Base-by-base conservation (phyloP, 1,140 invertebrate genomes). In the Trichoplusia ni region DNA sequence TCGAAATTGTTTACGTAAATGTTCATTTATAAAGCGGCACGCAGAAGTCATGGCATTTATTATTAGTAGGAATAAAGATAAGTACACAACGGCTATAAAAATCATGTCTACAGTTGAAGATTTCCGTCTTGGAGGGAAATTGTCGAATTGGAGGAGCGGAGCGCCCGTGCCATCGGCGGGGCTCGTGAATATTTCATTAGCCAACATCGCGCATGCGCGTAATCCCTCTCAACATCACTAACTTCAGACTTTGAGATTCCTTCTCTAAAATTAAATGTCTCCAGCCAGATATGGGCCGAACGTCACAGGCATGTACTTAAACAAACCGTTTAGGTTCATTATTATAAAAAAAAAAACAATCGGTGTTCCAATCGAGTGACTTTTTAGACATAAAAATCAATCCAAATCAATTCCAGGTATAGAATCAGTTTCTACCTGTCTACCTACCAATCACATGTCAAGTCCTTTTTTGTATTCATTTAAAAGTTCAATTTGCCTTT, bases 111-210 rank as follows among this genome's bases (percentile, higher is more conserved):
- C 46, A 47, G 33, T 46, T 40, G 33, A 51, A 64, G 47, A 53
- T 64, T 44, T 40, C 46, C 44, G 46, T 54, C 35, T 54, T 37
- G 29, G 19, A 53, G 27, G 33, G 49, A 38, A 64, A 44, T 64
- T 35, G 61, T 64, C 61, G 47, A 64, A 54, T 54, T 35, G 37
- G 4, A 64, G 61, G 19, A 35, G 49, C 40, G 27, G 8, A 49
- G 31, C 33, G 19, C 38, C 56, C 40, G 38, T 61, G 40, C 38
- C 49, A 49, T 54, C 42, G 51, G 31, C 53, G 51, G 33, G 16
- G 14, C 13, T 59, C 14, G 27, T 65, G 49, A 65, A 69, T 65
- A 69, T 69, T 69, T 61, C 35, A 69, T 61, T 54, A 56, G 56
- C n/a, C 14, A n/a, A 14, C 54, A 29, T 16, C 9, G 60, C 69